phyloP scores from a whole-genome alignment of 2,797 vertebrate genomes.

The Natrix natrix region DNA sequence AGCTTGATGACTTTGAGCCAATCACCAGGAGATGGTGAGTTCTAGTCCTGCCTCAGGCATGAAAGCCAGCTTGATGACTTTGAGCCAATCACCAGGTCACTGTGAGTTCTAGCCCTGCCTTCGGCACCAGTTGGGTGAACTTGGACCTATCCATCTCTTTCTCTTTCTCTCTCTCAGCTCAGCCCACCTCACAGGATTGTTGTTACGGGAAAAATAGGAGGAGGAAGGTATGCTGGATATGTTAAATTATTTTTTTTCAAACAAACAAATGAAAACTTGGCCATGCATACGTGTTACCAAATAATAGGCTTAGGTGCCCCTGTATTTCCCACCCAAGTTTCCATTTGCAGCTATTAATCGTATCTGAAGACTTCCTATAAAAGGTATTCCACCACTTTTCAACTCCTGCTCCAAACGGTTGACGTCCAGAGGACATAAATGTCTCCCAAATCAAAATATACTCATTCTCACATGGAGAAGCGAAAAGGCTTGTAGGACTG shows the following conservation, averaged over 20 bases:
- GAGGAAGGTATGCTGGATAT: too few relatives aligned
- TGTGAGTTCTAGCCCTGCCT: too few relatives aligned
- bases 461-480: neutral
- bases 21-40: too few relatives aligned
- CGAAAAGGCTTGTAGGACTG: conserved; percentile 19
- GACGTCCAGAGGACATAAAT: conserved; percentile 37
- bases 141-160: too few relatives aligned
- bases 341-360: conserved; percentile 29
- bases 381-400: conserved; percentile 41
- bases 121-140: too few relatives aligned
- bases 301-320: neutral
- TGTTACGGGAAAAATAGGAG: too few relatives aligned
- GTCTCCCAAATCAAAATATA: conserved; percentile 61
- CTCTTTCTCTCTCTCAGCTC: neutral
- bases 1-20: too few relatives aligned
- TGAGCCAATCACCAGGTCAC: too few relatives aligned
- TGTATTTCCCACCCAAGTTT: neutral
- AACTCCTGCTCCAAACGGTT: conserved; percentile 45
- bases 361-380: conserved; percentile 33
- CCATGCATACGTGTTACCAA: neutral
- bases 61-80: too few relatives aligned
- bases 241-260: too few relatives aligned
- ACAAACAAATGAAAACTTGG: neutral
- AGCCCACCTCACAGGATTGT: too few relatives aligned
- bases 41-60: too few relatives aligned